phyloP scores from a whole-genome alignment of 2,888 invertebrate genomes.

The Cephus pulcher region DNA sequence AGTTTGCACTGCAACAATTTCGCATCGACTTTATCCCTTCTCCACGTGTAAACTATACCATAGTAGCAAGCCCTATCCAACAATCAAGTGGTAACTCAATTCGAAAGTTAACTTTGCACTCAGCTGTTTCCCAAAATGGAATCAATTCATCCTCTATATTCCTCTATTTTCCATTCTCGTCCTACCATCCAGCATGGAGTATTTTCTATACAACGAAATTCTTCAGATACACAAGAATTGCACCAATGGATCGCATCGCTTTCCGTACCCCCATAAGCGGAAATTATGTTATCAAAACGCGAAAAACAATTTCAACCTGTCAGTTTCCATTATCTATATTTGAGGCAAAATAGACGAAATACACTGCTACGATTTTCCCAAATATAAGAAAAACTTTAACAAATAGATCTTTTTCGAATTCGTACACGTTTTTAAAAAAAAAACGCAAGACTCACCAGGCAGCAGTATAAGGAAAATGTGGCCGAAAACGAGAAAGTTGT shows the following conservation, averaged over 20 bases:
- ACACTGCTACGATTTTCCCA: not conserved
- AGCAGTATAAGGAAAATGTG: conserved; percentile 37
- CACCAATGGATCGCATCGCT: not conserved
- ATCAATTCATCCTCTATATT: not conserved
- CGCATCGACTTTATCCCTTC: not conserved
- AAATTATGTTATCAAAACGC: not conserved
- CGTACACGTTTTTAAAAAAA: not conserved
- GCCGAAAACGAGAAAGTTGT: conserved; percentile 43
- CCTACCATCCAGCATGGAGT: not conserved
- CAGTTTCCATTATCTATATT: not conserved
- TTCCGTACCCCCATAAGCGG: not conserved
- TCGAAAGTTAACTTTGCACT: not conserved
- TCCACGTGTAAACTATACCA: not conserved
- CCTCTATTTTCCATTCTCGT: not conserved
- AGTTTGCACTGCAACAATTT: not conserved
- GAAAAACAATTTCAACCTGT: not conserved
- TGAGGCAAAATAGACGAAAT: not conserved
- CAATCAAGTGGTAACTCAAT: not conserved
- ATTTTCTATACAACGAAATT: not conserved
- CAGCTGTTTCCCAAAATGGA: not conserved
- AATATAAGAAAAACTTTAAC: not conserved
- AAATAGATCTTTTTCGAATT: not conserved
- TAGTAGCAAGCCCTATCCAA: not conserved
- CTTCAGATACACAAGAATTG: not conserved
- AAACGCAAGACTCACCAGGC: conserved; percentile 36